Base-by-base conservation (phyloP, 2,797 vertebrate species). In the Holocentrus rufus region DNA sequence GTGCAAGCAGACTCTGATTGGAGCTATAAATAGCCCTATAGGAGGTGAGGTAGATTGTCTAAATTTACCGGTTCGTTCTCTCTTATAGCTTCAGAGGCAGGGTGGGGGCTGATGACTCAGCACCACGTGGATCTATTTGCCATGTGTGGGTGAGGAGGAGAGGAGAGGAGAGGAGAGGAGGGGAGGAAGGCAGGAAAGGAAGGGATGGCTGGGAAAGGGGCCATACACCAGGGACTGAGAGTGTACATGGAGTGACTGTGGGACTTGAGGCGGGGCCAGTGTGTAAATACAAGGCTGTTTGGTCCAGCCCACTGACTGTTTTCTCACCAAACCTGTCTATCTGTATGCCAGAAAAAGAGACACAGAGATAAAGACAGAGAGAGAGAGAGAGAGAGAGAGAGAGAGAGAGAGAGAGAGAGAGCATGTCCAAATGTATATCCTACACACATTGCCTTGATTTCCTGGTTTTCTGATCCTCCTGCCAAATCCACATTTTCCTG, bases 101-200 rank as follows among this genome's bases (percentile, higher is more conserved):
- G 79, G 84, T 66, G 84, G 69, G 74, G 68, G 25, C 46, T 78
- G 80, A 81, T 93, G 89, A 92, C 59, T 92, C 86, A 86, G 79
- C 72, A 83, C 62, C 82, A 87, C 31, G 63, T 88, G 83, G 76
- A 80, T 63, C 44, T 53, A 55, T 57, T 7, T 30, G 66, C 74
- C 83, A 73, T 61, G 79, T 60, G 74, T 55, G 10, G 59, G 34
- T 67, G 55, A 66, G 72, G 44, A 81, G 34, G 34, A 22, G 31
- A 20, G 52, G 39, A 36, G 22, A 59, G 64, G 15, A 18, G 36
- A 36, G 30, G 77, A 7, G n/a, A n/a, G n/a, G n/a, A n/a, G n/a
- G n/a, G n/a, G n/a, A 27, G 25, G 25, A 4, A 27, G 25, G 25
- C 25, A 27, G 25, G 25, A 27, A 27, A 27, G 9, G n/a, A 9